Evolutionary conservation across 1,140 invertebrate genomes (phyloP), one percentile per base, ranked within the genome.

Genomic region (Campoletis sonorensis): DNA sequence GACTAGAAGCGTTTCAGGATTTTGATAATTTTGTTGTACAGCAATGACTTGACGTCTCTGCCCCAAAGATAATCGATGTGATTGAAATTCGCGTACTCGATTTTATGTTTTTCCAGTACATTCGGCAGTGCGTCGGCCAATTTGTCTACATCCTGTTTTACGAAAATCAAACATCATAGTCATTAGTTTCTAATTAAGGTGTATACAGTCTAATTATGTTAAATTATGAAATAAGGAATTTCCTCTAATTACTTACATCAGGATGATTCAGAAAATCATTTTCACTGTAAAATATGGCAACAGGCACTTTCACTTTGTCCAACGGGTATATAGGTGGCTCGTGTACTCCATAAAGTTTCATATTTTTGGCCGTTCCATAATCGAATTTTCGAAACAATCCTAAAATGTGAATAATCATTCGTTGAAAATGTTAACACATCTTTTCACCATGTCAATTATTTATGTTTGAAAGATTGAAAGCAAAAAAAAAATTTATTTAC

Each of bases 251-350:
- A 89, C 87, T 87, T 87, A 92, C 91, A 11, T 86, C 86, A 15
- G 93, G 91, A 75, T 94, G 92, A 2, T 93, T 95, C 0, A 97
- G 89, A 85, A 94, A 95, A 88, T 98, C 97, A 82, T 95, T 95
- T 37, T 94, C 93, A 4, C 95, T 94, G 85, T 95, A 96, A 87
- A 96, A 95, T 10, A 97, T 87, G 21, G 94, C 94, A 4, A 96
- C 85, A n/a, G 94, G 93, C 18, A 90, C 86, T 49, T 89, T 91
- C 3, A 93, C 90, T 75, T 90, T 91, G 70, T 89, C 92, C 4
- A 94, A 85, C 84, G 93, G 92, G 72, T 93, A 94, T 23, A 87
- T 85, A 0, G 93, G 93, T 58, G 94, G 93, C 30, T 89, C 81
- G 0, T 87, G 82, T 33, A 83, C 90, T 13, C 92, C 93, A 81